Percentiles rank a stretch among this genome's conserved stretches.
These are phyloP conservation scores for Sebastes itinus DNA, from an alignment of 2,797 vertebrate species.

Conservation along the genomic window DNA sequence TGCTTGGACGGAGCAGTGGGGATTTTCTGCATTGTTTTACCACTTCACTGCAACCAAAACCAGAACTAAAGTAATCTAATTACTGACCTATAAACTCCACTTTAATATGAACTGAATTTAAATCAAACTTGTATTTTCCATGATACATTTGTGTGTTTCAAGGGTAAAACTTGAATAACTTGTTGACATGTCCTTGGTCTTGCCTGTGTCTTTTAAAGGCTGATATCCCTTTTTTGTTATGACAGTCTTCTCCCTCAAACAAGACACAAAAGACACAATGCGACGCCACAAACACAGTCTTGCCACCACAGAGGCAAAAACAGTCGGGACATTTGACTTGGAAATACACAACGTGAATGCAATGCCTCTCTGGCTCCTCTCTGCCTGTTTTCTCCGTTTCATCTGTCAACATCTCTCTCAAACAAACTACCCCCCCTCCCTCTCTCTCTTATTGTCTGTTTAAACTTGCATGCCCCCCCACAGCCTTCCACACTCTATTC, in stretches of 20 bases:
- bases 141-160: constrained; percentile 2
- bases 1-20: constrained; percentile 7
- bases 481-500: constrained; percentile 69
- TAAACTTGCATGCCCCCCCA: constrained; percentile 81
- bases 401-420: constrained; percentile 72
- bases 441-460: constrained; percentile 78
- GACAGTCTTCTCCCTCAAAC: constrained; percentile 41
- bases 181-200: constrained; percentile 7
- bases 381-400: constrained; percentile 52
- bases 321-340: constrained; percentile 59
- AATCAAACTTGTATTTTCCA: background rate
- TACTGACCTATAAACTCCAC: background rate
- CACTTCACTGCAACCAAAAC: constrained; percentile 23
- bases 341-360: constrained; percentile 72
- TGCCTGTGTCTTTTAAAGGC: constrained; percentile 19
- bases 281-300: constrained; percentile 40
- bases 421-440: constrained; percentile 61
- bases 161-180: constrained; percentile 10
- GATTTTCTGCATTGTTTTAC: constrained; percentile 15
- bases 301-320: constrained; percentile 32
- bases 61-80: background rate
- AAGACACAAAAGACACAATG: constrained; percentile 41
- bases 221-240: constrained; percentile 31
- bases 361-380: constrained; percentile 52
- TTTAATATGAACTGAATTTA: background rate